Percentiles rank a stretch among this genome's conserved stretches.
Evolutionary conservation across 1,140 invertebrate genomes (phyloP).

Genomic region (Archegozetes longisetosus): DNA sequence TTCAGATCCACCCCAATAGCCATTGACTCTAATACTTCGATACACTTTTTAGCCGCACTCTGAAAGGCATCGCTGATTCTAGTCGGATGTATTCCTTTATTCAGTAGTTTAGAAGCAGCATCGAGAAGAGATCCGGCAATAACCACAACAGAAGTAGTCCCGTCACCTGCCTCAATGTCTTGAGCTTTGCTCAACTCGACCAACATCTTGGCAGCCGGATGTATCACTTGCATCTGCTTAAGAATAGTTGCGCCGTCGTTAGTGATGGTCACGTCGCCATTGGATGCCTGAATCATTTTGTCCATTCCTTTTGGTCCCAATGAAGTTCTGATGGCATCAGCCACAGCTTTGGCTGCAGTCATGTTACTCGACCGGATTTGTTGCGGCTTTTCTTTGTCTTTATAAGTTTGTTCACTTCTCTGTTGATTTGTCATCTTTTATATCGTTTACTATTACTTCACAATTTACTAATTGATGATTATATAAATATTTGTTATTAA

Average conservation of each 20-base stretch:
- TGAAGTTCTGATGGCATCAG: conserved; percentile 95
- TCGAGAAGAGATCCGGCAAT: conserved; percentile 88
- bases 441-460: too few species aligned
- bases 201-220: conserved; percentile 98
- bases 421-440: background rate
- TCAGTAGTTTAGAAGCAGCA: conserved; percentile 77
- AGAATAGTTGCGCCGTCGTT: conserved; percentile 99
- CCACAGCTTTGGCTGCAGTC: conserved; percentile 93
- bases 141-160: conserved; percentile 93
- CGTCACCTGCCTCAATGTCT: conserved; percentile 97
- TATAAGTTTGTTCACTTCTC: conserved; percentile 20
- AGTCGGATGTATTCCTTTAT: conserved; percentile 90
- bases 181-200: conserved; percentile 96
- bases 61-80: conserved; percentile 94
- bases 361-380: conserved; percentile 93
- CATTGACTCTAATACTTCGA: conserved; percentile 71
- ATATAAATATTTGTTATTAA: too few species aligned
- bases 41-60: conserved; percentile 62
- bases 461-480: too few species aligned
- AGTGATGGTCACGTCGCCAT: conserved; percentile 97
- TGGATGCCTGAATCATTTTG: conserved; percentile 97
- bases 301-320: conserved; percentile 98
- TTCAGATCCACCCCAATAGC: conserved; percentile 66
- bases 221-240: conserved; percentile 96
- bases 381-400: conserved; percentile 72